Conservation (phyloP, 2,113 vertebrate species). For the Oryzias woworae region DNA sequence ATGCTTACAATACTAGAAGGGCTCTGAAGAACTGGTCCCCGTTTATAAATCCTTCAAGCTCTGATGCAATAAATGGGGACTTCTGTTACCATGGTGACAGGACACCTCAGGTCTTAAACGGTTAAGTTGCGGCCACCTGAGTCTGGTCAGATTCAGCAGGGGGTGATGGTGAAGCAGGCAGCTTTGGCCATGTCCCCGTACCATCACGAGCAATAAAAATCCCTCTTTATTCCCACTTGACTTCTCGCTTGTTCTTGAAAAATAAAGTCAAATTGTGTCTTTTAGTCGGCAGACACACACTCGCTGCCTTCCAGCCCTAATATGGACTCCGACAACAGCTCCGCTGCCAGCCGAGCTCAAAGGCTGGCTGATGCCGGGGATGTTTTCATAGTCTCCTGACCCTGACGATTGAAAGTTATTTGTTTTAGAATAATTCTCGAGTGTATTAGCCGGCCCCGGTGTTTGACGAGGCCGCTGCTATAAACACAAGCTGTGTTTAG, state of each 20-base stretch:
- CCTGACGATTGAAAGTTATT: slow-evolving; percentile 64
- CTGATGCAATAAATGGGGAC: too few species aligned
- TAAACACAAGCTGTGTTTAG: slow-evolving; percentile 69
- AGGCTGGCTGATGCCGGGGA: slow-evolving; percentile 22
- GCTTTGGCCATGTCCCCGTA: slow-evolving; percentile 32
- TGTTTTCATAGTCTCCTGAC: slow-evolving; percentile 62
- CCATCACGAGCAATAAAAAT: slow-evolving; percentile 14
- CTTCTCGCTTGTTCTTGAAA: slow-evolving; percentile 1
- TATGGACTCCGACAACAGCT: slow-evolving; percentile 58
- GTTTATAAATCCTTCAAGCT: too few species aligned
- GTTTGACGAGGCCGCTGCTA: slow-evolving; percentile 52
- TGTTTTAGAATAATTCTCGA: slow-evolving; percentile 64
- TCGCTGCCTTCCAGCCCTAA: slow-evolving; percentile 63
- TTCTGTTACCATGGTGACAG: too few species aligned
- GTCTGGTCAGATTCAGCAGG: slow-evolving; percentile 25
- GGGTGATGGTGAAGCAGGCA: slow-evolving; percentile 19
- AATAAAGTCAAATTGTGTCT: slow-evolving; percentile 47
- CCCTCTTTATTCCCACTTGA: slow-evolving; percentile 41
- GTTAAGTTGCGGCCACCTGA: slow-evolving; percentile 35
- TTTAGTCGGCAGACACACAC: slow-evolving; percentile 44
- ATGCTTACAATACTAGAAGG: too few species aligned
- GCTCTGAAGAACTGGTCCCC: too few species aligned
- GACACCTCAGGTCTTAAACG: too few species aligned
- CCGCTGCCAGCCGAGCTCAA: slow-evolving; percentile 21
- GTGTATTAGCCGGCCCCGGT: slow-evolving; percentile 50